phyloP scores from a whole-genome alignment of 2,113 vertebrate genomes.

The Lasiurus borealis region DNA sequence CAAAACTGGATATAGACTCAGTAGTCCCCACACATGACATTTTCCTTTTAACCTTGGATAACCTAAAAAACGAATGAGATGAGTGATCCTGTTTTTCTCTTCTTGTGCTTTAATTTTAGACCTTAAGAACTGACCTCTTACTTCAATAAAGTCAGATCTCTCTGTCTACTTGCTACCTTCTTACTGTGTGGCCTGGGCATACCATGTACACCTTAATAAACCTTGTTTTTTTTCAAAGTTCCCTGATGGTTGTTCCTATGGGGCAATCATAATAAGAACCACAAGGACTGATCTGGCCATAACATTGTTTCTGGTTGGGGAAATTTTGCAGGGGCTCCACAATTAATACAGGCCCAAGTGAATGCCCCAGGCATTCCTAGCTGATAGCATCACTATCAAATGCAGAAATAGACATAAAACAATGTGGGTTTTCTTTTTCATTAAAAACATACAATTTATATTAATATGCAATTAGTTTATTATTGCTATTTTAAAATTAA shows the following conservation, averaged over 20 bases:
- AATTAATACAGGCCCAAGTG: background rate
- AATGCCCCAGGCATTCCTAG: background rate
- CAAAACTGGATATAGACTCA: background rate
- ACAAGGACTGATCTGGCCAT: background rate
- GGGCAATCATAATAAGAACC: background rate
- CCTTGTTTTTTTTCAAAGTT: background rate
- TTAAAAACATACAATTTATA: background rate
- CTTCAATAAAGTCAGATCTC: background rate
- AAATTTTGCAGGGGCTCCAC: background rate
- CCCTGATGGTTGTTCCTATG: background rate
- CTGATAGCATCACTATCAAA: background rate
- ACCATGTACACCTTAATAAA: background rate
- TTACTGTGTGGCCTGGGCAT: background rate
- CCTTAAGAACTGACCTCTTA: accelerated
- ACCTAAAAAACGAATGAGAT: background rate
- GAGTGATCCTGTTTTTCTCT: background rate
- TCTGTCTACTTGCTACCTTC: background rate
- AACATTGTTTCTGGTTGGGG: background rate
- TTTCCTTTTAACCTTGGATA: background rate
- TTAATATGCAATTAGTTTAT: background rate
- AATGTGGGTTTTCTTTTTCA: background rate
- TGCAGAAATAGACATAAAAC: background rate
- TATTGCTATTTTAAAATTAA: background rate
- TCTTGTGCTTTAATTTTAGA: background rate
- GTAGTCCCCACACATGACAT: background rate